Base-by-base conservation (phyloP, 2,888 invertebrate genomes). In the Limenitis camilla region DNA sequence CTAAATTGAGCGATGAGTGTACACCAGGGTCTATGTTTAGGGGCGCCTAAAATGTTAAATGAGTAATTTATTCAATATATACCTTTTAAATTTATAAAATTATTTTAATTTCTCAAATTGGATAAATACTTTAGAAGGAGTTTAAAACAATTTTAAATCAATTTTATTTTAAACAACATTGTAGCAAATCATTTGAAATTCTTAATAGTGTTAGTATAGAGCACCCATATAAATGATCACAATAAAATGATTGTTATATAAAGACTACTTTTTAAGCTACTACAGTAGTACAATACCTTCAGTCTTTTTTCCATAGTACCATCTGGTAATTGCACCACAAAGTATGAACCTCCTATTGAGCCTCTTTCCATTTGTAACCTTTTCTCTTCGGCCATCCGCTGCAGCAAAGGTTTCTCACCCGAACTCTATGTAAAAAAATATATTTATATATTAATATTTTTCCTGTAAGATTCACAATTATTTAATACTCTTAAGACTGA, bases 311-410 rank as follows among this genome's bases (percentile, higher is more conserved):
- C 96, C 93, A 95, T 94, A 10, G 94, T 94, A 56, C 96, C 96
- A 68, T 97, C 96, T 3, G 96, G 96, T 61, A 96, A 85, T 70
- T 96, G 95, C 3, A 96, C 96, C 78, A 92, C 85, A 75, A 96
- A 95, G 78, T 94, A 96, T 0, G 95, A 95, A 8, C 95, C 95
- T 8, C 93, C 94, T 56, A 96, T 93, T 30, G 96, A 96, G 0
- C 96, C 96, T 35, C 95, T 89, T 76, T 96, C 96, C 93, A 96
- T 92, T 78, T 96, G 96, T 71, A 95, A 89, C 56, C 95, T 90
- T 68, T 96, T 95, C 74, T 97, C 97, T 78, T 97, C 96, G 6
- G 96, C 96, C 94, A 97, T 96, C 58, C 96, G 89, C 77, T 96
- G 96, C 60, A 97, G 89, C 7, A 97, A 82, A 0, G 96, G 96